These are phyloP conservation scores for Netelia virgata DNA, from an alignment of 2,888 invertebrate species.

Conservation along the genomic window DNA sequence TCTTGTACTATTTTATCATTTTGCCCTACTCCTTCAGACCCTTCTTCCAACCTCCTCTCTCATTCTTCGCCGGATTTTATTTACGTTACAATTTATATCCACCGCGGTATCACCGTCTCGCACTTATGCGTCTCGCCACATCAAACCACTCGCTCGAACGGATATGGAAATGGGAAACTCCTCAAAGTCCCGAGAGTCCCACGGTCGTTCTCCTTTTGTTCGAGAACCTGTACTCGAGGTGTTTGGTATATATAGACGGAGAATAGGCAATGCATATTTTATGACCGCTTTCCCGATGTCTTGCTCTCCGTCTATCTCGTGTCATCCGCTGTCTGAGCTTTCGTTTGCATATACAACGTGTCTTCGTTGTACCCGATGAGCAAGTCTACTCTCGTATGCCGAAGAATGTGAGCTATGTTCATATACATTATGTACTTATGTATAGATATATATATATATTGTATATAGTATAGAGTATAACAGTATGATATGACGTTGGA, in stretches of 20 bases:
- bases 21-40: constrained; percentile 2
- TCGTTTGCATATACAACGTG: constrained; percentile 27
- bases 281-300: constrained; percentile 74
- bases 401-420: constrained; percentile 35
- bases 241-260: constrained; percentile 2
- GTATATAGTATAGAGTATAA: neutral
- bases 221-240: constrained; percentile 43
- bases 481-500: neutral
- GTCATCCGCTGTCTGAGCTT: constrained; percentile 44
- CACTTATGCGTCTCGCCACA: constrained; percentile 39
- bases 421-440: neutral
- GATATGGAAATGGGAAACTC: constrained; percentile 79
- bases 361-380: constrained; percentile 46
- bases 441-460: neutral
- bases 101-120: constrained; percentile 24
- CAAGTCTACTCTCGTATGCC: constrained; percentile 45
- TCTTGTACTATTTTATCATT: constrained; percentile 1
- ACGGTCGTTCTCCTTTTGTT: constrained; percentile 77
- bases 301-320: constrained; percentile 57
- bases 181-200: constrained; percentile 72
- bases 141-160: constrained; percentile 65
- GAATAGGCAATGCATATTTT: constrained; percentile 82
- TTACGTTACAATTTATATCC: constrained; percentile 25
- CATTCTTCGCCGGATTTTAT: constrained; percentile 12
- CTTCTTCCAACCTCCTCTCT: constrained; percentile 1